Conservation (phyloP, 1,140 invertebrate species). For the Dinoponera quadriceps region DNA sequence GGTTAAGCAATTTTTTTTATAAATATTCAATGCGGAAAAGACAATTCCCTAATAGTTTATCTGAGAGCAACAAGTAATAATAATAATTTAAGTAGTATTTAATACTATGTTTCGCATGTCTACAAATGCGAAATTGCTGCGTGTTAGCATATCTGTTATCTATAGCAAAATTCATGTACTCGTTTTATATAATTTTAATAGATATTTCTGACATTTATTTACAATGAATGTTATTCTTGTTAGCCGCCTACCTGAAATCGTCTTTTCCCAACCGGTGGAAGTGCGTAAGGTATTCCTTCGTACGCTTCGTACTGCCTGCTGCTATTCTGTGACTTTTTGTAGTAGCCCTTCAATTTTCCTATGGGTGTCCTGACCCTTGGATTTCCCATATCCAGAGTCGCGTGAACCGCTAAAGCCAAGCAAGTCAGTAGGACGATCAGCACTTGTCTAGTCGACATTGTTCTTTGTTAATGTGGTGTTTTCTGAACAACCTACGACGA, state of each 20-base stretch:
- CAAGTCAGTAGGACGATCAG: not conserved
- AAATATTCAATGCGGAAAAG: too few relatives aligned
- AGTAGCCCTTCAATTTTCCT: conserved; percentile 80
- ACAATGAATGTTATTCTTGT: not conserved
- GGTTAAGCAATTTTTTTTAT: not conserved
- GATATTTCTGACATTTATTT: too few relatives aligned
- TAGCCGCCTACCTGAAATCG: conserved; percentile 85
- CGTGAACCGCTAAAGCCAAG: not conserved
- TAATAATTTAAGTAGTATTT: too few relatives aligned
- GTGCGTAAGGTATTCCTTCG: conserved; percentile 88
- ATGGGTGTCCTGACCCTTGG: conserved; percentile 77
- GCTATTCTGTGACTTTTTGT: conserved; percentile 79
- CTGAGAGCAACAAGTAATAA: too few relatives aligned
- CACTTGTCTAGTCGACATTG: not conserved
- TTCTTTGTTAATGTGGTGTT: not conserved
- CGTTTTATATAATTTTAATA: too few relatives aligned
- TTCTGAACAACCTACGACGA: too few relatives aligned
- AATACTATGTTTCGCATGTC: too few relatives aligned
- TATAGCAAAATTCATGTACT: too few relatives aligned
- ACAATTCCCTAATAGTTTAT: too few relatives aligned
- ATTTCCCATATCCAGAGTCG: conserved; percentile 51
- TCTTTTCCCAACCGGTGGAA: conserved; percentile 86
- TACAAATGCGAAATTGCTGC: too few relatives aligned
- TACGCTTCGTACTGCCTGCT: conserved; percentile 85
- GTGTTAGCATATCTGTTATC: too few relatives aligned